These are phyloP conservation scores for Vidua chalybeata DNA, from an alignment of 2,113 vertebrate genomes.

Conservation along the genomic window DNA sequence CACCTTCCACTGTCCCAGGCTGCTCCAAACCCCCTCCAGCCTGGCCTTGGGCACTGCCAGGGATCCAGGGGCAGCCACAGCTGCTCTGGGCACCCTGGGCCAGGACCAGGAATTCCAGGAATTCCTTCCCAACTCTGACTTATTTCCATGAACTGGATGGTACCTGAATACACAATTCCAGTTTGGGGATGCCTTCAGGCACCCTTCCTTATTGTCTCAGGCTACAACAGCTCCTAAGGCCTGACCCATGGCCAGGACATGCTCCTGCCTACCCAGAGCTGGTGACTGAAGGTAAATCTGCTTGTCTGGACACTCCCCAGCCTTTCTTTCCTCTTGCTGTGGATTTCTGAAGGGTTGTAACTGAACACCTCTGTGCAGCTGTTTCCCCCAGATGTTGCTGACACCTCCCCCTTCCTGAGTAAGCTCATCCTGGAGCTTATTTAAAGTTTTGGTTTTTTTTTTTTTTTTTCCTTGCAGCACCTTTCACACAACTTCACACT, in stretches of 20 bases:
- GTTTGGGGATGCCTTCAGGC: neutral
- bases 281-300: neutral
- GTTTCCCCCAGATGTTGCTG: neutral
- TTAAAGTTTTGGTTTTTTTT: neutral
- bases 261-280: neutral
- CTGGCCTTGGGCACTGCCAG: neutral
- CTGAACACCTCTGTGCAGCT: neutral
- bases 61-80: neutral
- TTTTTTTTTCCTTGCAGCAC: neutral
- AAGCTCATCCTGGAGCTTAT: neutral
- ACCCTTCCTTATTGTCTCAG: neutral
- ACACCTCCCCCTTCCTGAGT: neutral
- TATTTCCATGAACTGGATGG: neutral
- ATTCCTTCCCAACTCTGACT: neutral
- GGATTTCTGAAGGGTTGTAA: neutral
- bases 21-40: rapidly evolving
- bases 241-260: neutral
- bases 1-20: neutral
- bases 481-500: neutral
- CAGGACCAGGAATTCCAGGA: neutral
- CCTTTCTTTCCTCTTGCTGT: neutral
- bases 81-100: neutral
- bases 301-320: neutral
- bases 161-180: neutral
- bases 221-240: neutral